Evolutionary conservation across 2,888 invertebrate species (phyloP), one percentile per base, ranked within the genome.

Genomic region (Dasysyrphus albostriatus): DNA sequence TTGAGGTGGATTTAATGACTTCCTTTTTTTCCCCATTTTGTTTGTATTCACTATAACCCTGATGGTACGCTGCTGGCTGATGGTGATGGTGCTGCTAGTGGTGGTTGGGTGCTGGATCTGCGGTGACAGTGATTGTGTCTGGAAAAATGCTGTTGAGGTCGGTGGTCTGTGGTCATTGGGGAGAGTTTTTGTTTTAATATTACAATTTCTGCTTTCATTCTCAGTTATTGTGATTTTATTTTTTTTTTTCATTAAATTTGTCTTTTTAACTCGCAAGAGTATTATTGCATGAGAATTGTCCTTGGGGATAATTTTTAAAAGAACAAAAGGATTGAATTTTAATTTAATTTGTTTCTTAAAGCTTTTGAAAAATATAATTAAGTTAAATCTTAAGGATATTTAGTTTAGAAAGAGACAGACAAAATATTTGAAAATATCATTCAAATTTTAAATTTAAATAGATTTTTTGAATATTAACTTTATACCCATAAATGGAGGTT

Each of bases 111-210:
- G 58, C 58, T 72, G 42, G 32, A 58, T 69, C 69, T 82, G 82
- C 77, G 85, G 85, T 81, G 85, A 85, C 85, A 85, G 78, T 87
- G 83, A 87, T 87, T 87, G 78, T 87, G 87, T 87, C 87, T 83
- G 72, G 65, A 47, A 87, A 70, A 87, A 87, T 78, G 70, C 87
- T 75, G 79, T 78, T 87, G 87, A 79, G 87, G 87, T 87, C 83
- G 78, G 87, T 74, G 85, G 87, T 83, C 61, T 87, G 87, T 42
- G 87, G 87, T 83, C 59, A 63, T 70, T 74, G 42, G 70, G 1
- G 14, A n/a, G 47, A 54, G 54, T 78, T 49, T 44, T 65, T 70
- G 49, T 39, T 42, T 49, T 49, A 19, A 9, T 65, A 67, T 42
- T 29, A 54, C 24, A 51, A 39, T 69, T 54, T 39, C 29, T 69